phyloP scores from a whole-genome alignment of 2,888 invertebrate species.

The Pandemis cinnamomeana region DNA sequence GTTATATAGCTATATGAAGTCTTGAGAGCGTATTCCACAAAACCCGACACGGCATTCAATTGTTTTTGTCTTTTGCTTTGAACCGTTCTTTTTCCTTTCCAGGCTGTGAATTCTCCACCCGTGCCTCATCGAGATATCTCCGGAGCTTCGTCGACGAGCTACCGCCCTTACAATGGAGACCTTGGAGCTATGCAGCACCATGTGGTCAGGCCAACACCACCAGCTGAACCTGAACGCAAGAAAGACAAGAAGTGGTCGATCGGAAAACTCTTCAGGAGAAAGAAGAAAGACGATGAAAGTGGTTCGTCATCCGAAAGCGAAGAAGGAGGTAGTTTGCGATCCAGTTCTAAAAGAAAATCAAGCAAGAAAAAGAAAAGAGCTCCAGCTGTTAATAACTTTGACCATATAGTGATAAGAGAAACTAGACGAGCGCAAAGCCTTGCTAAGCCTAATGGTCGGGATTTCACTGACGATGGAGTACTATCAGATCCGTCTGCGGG shows the following conservation, averaged over 20 bases:
- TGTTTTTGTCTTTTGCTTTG: background rate
- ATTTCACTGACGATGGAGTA: slow-evolving; percentile 80
- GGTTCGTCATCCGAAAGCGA: slow-evolving; percentile 83
- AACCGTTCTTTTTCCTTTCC: slow-evolving; percentile 59
- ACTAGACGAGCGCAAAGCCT: slow-evolving; percentile 81
- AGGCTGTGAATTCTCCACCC: slow-evolving; percentile 82
- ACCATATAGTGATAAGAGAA: slow-evolving; percentile 86
- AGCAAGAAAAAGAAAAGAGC: slow-evolving; percentile 81
- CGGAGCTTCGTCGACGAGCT: slow-evolving; percentile 60
- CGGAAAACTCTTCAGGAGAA: slow-evolving; percentile 90
- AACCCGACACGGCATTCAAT: background rate
- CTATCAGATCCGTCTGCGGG: slow-evolving; percentile 85
- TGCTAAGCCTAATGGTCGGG: slow-evolving; percentile 69
- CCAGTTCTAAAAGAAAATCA: slow-evolving; percentile 74
- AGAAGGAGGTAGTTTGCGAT: slow-evolving; percentile 73
- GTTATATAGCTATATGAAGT: too few species aligned
- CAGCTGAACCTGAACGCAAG: slow-evolving; percentile 76
- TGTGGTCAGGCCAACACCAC: slow-evolving; percentile 63
- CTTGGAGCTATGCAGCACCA: slow-evolving; percentile 70
- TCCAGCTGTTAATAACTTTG: slow-evolving; percentile 85
- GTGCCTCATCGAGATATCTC: slow-evolving; percentile 76
- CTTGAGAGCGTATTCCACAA: background rate
- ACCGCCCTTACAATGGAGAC: slow-evolving; percentile 76
- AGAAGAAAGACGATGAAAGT: slow-evolving; percentile 87
- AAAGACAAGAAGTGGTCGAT: slow-evolving; percentile 92